phyloP scores from a whole-genome alignment of 1,140 invertebrate species.

The Carcinoscorpius rotundicauda region DNA sequence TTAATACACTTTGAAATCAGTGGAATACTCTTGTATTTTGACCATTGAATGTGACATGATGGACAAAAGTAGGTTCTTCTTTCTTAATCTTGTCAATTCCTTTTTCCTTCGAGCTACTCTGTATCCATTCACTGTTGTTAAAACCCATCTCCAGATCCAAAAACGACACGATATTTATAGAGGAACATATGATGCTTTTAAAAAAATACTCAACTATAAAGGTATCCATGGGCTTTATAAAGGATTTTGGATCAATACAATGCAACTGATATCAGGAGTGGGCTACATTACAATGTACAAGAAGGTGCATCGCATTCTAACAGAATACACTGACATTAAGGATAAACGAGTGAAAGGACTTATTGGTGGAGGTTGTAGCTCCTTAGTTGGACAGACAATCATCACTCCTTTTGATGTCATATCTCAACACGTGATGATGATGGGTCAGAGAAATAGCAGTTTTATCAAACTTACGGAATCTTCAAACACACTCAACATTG shows the following conservation, averaged over 20 bases:
- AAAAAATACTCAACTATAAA: conserved; percentile 74
- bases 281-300: conserved; percentile 93
- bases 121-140: conserved; percentile 93
- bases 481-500: too few relatives aligned
- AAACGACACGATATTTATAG: conserved; percentile 65
- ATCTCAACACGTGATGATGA: conserved; percentile 92
- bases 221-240: conserved; percentile 76
- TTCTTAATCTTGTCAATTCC: conserved; percentile 73
- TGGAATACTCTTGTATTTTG: conserved; percentile 39
- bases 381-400: conserved; percentile 85
- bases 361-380: conserved; percentile 63
- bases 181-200: conserved; percentile 80
- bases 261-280: conserved; percentile 56
- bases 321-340: conserved; percentile 43
- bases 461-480: background rate
- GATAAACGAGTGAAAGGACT: conserved; percentile 53
- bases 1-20: background rate
- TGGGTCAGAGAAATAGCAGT: conserved; percentile 40
- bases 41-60: conserved; percentile 98
- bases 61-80: conserved; percentile 87
- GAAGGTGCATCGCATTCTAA: conserved; percentile 67
- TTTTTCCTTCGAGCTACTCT: conserved; percentile 77
- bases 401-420: conserved; percentile 93
- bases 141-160: conserved; percentile 87
- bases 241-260: conserved; percentile 66